Percentiles rank a stretch among this genome's conserved stretches.
phyloP scores from a whole-genome alignment of 1,140 invertebrate species.

The Drosophila takahashii region DNA sequence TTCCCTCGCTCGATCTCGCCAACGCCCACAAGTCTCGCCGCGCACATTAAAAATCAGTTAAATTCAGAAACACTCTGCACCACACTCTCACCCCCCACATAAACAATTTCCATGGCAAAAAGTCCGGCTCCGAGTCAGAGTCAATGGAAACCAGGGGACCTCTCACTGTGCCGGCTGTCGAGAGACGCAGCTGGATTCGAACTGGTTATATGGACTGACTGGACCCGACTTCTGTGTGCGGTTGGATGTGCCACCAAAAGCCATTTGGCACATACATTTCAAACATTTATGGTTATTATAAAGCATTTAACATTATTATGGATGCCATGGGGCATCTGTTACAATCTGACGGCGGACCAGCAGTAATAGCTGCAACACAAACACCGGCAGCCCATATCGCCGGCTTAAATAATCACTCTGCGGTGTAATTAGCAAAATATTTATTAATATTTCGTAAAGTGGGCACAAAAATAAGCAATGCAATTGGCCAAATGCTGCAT shows the following conservation, averaged over 20 bases:
- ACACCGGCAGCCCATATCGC: constrained; percentile 13
- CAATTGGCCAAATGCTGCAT: constrained; percentile 31
- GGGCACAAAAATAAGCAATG: constrained; percentile 24
- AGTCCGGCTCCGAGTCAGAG: constrained; percentile 4
- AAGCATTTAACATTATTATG: constrained; percentile 82
- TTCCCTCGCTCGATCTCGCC: constrained; percentile 64
- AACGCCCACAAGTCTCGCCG: constrained; percentile 54
- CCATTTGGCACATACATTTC: constrained; percentile 79
- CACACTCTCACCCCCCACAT: constrained; percentile 14
- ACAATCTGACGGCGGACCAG: constrained; percentile 39
- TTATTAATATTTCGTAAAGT: constrained; percentile 53
- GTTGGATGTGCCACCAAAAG: constrained; percentile 52
- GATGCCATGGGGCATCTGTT: constrained; percentile 72
- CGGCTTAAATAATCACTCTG: constrained; percentile 55
- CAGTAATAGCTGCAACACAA: constrained; percentile 4
- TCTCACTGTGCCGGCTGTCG: constrained; percentile 61
- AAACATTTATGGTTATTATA: constrained; percentile 83
- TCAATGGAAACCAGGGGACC: constrained; percentile 14
- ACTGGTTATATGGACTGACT: constrained; percentile 30
- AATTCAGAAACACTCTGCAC: constrained; percentile 64
- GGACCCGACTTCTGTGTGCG: constrained; percentile 30
- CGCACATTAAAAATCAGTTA: constrained; percentile 80
- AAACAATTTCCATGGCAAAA: constrained; percentile 73
- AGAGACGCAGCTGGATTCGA: constrained; percentile 52
- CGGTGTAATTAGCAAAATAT: constrained; percentile 54